A percentile compares a stretch with the other conserved stretches of the same genome.
These are phyloP conservation scores for Lepus europaeus DNA, from an alignment of 2,113 vertebrate species.

Conservation along the genomic window DNA sequence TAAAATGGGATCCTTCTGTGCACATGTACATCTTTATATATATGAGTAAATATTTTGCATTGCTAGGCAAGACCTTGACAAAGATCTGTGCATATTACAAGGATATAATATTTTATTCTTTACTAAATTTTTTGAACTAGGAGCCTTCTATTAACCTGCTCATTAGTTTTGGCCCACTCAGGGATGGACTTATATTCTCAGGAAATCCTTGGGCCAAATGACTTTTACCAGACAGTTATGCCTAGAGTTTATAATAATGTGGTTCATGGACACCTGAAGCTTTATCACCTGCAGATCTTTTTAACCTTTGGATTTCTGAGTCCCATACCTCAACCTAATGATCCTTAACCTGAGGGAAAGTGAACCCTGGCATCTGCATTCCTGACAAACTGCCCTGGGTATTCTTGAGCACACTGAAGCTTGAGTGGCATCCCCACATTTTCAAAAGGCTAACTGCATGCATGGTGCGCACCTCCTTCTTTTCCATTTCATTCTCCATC, in stretches of 20 bases:
- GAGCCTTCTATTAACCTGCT: not conserved
- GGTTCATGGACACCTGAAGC: not conserved
- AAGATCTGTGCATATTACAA: not conserved
- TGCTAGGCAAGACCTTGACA: not conserved
- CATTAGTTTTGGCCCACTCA: not conserved
- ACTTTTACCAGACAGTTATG: not conserved
- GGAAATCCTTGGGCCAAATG: not conserved
- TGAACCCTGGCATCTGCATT: not conserved
- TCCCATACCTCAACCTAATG: not conserved
- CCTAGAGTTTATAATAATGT: not conserved
- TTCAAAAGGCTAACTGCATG: not conserved
- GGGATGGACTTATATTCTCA: not conserved
- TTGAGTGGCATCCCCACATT: not conserved
- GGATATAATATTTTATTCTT: not conserved
- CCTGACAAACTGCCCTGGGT: not conserved
- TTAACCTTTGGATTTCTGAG: conserved; percentile 10
- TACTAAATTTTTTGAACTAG: not conserved
- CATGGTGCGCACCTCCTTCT: not conserved
- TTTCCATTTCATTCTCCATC: not conserved
- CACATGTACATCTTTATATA: not conserved
- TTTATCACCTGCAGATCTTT: not conserved
- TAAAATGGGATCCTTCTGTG: not conserved
- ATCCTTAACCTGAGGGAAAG: not conserved
- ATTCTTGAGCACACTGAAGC: not conserved
- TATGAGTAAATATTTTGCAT: not conserved